A percentile compares a stretch with the other conserved stretches of the same genome.
These are phyloP conservation scores for Tetragnatha versicolor DNA, from an alignment of 1,140 invertebrate species.

Conservation along the genomic window DNA sequence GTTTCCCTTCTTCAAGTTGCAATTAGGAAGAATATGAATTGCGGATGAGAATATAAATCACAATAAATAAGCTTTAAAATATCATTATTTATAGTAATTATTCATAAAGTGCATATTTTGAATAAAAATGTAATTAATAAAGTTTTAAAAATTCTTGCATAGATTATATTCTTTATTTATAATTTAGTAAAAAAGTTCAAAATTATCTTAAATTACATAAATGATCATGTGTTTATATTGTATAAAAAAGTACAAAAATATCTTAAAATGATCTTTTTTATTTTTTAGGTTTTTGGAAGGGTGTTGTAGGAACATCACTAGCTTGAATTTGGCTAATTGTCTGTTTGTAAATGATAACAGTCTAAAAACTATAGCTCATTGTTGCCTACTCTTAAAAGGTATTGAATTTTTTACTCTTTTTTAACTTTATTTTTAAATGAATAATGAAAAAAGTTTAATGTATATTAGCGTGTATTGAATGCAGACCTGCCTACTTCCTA, in stretches of 20 bases:
- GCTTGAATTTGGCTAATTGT: constrained; percentile 77
- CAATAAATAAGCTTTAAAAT: too few relatives aligned
- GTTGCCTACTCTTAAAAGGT: constrained; percentile 77
- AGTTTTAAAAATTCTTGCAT: too few relatives aligned
- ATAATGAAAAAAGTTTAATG: constrained; percentile 48
- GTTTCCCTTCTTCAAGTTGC: background rate
- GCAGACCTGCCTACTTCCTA: too few relatives aligned
- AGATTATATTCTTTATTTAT: background rate
- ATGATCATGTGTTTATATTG: background rate
- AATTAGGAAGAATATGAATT: background rate
- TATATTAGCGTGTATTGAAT: too few relatives aligned
- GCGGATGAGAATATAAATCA: background rate
- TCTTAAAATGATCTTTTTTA: background rate
- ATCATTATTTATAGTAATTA: too few relatives aligned
- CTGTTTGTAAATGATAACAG: constrained; percentile 74
- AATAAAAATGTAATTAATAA: too few relatives aligned
- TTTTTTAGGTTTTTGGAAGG: constrained; percentile 72
- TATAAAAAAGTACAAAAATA: background rate
- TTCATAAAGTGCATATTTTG: too few relatives aligned
- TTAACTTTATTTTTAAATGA: constrained; percentile 33
- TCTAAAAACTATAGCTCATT: constrained; percentile 70
- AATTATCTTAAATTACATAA: background rate
- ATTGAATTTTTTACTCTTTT: too few relatives aligned
- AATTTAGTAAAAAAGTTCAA: background rate
- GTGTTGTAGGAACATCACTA: constrained; percentile 73